phyloP scores from a whole-genome alignment of 2,113 vertebrate species.

The Python bivittatus region DNA sequence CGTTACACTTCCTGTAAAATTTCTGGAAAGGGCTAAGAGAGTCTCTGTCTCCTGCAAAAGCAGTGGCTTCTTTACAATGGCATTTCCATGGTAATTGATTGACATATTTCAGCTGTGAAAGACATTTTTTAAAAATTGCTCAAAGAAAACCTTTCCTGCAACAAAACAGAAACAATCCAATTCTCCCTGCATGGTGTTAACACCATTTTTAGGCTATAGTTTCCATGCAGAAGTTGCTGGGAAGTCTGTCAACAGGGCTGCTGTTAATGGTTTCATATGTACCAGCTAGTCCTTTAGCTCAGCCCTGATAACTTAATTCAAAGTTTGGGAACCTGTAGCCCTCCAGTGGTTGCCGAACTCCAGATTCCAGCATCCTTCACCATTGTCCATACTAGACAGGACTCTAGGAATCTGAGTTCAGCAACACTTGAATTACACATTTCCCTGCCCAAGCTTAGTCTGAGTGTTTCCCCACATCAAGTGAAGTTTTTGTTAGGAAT shows the following conservation, averaged over 20 bases:
- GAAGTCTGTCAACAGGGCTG: not conserved
- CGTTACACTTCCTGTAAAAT: conserved; percentile 56
- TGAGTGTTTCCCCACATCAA: not conserved
- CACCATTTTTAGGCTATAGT: not conserved
- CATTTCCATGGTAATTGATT: conserved; percentile 27
- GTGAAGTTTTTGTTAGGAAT: not conserved
- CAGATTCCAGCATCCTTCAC: not conserved
- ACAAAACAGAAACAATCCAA: not conserved
- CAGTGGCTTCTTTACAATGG: conserved; percentile 32
- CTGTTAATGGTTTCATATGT: not conserved
- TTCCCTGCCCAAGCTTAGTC: not conserved
- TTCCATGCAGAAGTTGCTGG: not conserved
- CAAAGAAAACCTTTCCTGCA: not conserved
- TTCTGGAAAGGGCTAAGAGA: conserved; percentile 57
- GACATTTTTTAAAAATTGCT: not conserved
- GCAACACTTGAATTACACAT: not conserved
- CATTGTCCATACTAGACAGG: not conserved
- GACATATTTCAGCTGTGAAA: not conserved
- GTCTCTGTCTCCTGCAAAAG: conserved; percentile 42
- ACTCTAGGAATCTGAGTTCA: not conserved
- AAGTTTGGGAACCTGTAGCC: not conserved
- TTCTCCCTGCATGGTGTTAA: not conserved
- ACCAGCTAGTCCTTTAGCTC: not conserved
- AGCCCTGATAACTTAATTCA: not conserved
- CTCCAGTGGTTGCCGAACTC: not conserved